These are phyloP conservation scores for Pseudoatta argentina DNA, from an alignment of 1,140 invertebrate genomes.

Conservation along the genomic window DNA sequence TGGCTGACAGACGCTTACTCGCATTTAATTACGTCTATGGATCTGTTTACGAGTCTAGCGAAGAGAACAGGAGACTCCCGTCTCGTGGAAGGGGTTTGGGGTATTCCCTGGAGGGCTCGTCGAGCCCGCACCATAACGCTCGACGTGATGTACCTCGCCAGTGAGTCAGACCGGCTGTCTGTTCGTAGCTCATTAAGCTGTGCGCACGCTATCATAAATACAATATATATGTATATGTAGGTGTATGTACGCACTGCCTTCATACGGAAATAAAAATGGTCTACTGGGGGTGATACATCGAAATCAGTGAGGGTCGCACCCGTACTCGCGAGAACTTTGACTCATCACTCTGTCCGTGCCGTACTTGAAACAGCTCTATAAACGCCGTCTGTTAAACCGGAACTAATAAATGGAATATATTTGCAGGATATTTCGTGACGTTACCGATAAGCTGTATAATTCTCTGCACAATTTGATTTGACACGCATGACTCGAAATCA, in stretches of 20 bases:
- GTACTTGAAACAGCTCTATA: conserved; percentile 1
- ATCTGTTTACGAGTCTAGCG: conserved; percentile 56
- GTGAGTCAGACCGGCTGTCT: conserved; percentile 71
- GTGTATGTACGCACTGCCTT: background rate
- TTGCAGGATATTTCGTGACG: background rate
- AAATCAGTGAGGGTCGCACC: conserved; percentile 1
- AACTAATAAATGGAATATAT: conserved; percentile 1
- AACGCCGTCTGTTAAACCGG: conserved; percentile 27
- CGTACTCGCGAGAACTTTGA: conserved; percentile 51
- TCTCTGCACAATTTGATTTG: background rate
- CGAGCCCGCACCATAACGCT: conserved; percentile 42
- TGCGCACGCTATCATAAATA: conserved; percentile 69
- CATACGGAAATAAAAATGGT: conserved; percentile 52
- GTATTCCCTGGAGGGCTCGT: conserved; percentile 52
- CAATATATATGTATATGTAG: conserved; percentile 22
- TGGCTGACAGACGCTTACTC: conserved; percentile 47
- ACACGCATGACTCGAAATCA: background rate
- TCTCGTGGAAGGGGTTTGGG: conserved; percentile 43
- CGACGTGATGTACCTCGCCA: conserved; percentile 29
- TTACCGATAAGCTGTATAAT: background rate
- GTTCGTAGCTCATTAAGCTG: conserved; percentile 65
- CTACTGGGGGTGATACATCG: conserved; percentile 47
- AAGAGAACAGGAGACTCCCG: background rate
- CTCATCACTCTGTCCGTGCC: conserved; percentile 21
- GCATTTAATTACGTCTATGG: conserved; percentile 68